Evolutionary conservation across 2,888 invertebrate genomes (phyloP).

Genomic region (Imbricaverruca yamaguchii): DNA sequence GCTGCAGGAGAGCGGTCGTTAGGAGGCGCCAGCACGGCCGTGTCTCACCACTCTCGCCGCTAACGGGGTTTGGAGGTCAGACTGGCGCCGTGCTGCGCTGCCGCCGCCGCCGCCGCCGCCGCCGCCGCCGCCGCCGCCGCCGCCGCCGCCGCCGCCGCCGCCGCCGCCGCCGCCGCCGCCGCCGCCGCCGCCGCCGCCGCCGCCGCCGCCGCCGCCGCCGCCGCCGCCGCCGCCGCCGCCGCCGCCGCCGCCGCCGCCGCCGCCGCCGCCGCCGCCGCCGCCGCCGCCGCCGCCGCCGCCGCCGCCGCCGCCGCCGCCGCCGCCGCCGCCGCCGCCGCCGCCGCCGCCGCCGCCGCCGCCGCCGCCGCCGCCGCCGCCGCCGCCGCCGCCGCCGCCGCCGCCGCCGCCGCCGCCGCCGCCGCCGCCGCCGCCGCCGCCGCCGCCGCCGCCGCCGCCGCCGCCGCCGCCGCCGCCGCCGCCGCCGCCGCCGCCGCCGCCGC

Average conservation of each 20-base stretch:
- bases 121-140: neutral
- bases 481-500: neutral
- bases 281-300: neutral
- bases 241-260: neutral
- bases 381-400: neutral
- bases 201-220: neutral
- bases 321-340: neutral
- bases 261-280: neutral
- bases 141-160: neutral
- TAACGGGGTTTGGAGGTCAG: constrained; percentile 8
- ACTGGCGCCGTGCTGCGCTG: neutral
- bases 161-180: neutral
- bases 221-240: neutral
- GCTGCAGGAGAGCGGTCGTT: too few relatives aligned
- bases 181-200: neutral
- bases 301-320: neutral
- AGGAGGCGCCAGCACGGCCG: neutral
- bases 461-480: neutral
- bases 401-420: neutral
- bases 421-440: neutral
- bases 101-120: neutral
- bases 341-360: neutral
- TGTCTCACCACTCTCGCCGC: neutral
- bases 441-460: neutral
- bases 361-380: neutral